Evolutionary conservation across 2,888 invertebrate species (phyloP), one percentile per base, ranked within the genome.

Genomic region (Horisme vitalbata): DNA sequence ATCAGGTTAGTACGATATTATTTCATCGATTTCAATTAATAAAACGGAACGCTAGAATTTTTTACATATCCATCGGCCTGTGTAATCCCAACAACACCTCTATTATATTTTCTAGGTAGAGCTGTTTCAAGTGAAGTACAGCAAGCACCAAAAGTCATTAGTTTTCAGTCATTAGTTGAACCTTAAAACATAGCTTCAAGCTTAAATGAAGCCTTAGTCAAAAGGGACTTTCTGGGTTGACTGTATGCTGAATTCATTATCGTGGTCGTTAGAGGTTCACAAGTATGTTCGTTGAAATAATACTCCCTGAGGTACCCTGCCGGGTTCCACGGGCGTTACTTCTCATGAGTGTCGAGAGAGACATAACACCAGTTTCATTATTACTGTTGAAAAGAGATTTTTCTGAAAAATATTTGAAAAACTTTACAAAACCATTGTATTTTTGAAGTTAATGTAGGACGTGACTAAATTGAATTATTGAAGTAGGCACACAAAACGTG

Each of bases 231-330:
- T 43, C 13, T 24, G 18, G 34, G 34, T 39, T 43, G 30, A 45
- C 41, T 51, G 46, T 52, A 52, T 39, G 21, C 35, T 39, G 43
- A 37, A 45, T 50, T 48, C 52, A 52, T 55, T 52, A 52, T 41
- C 46, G 37, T 30, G 32, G 41, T 44, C 47, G 47, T 55, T 52
- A 50, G 46, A 32, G 44, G 39, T 46, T 39, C 39, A 38, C 24
- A 41, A 41, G 44, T 36, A 41, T 36, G 35, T 35, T 45, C 43
- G 38, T 36, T 43, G 44, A 47, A 44, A 50, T 52, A 52, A 52
- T 51, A 48, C 39, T 41, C 55, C 45, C 48, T 9, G 30, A 37
- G 31, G 54, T 15, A 14, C 47, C 34, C 39, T 52, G 33, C 23
- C 32, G 41, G 33, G 45, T 48, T 52, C 41, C 41, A 50, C 37